Percentiles rank a stretch among this genome's conserved stretches.
Evolutionary conservation across 2,113 vertebrate species (phyloP).

Genomic region (Hiodon alosoides): DNA sequence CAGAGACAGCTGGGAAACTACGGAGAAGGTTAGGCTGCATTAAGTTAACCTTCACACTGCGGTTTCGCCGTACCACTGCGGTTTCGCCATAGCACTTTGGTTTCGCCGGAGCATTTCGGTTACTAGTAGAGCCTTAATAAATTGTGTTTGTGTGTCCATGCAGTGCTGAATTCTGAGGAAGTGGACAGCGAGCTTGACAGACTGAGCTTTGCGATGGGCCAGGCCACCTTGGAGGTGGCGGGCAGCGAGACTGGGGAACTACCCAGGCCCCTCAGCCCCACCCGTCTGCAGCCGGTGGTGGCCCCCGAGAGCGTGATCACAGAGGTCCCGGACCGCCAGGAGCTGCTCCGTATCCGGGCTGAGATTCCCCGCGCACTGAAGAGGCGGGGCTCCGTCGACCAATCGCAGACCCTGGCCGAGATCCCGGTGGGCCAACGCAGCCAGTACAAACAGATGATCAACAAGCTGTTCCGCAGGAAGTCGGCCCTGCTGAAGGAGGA

Average conservation of each 20-base stretch:
- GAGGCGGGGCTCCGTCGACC: conserved; percentile 72
- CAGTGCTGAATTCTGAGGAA: conserved; percentile 52
- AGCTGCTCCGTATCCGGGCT: conserved; percentile 70
- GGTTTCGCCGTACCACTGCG: too few species aligned
- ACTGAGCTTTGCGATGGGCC: conserved; percentile 34
- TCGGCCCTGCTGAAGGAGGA: conserved; percentile 38
- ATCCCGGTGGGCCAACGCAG: conserved; percentile 60
- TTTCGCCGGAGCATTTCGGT: too few species aligned
- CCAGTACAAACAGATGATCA: conserved; percentile 79
- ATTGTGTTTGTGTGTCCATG: not conserved
- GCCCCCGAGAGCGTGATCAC: conserved; percentile 59
- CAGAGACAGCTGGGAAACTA: conserved; percentile 51
- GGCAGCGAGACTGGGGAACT: conserved; percentile 3
- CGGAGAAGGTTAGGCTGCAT: conserved; percentile 50
- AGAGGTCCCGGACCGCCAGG: conserved; percentile 61
- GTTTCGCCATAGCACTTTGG: too few species aligned
- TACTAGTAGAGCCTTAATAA: not conserved
- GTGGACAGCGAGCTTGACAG: conserved; percentile 68
- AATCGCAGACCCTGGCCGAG: conserved; percentile 39
- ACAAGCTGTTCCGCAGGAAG: conserved; percentile 67
- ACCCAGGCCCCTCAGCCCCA: conserved; percentile 79
- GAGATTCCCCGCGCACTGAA: conserved; percentile 83
- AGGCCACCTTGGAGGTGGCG: conserved; percentile 38
- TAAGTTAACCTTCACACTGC: too few species aligned
- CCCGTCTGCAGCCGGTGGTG: conserved; percentile 76